phyloP scores from a whole-genome alignment of 2,888 invertebrate species.

The Apocheima hispidaria region DNA sequence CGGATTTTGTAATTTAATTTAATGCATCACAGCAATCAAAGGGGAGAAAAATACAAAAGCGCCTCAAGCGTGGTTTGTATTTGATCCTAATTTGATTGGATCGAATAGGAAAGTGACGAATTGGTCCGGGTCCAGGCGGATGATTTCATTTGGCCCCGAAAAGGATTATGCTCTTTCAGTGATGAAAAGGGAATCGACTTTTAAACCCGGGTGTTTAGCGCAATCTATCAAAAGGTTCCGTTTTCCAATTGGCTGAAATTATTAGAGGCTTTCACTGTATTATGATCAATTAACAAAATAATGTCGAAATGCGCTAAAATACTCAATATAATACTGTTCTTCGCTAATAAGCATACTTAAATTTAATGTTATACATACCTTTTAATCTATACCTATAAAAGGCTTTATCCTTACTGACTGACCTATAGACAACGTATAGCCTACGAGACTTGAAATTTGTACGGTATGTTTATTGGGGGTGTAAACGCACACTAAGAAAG shows the following conservation, averaged over 20 bases:
- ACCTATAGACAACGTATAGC: no score
- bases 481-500: no score
- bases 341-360: no score
- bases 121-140: constrained; percentile 36
- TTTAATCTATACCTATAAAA: no score
- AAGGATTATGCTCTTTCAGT: constrained; percentile 39
- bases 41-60: constrained; percentile 37
- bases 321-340: no score
- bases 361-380: no score
- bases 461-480: no score
- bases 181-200: constrained; percentile 37
- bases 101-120: constrained; percentile 43
- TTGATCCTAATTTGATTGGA: constrained; percentile 50
- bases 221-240: constrained; percentile 27
- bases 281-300: not conserved
- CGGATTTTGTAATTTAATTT: constrained; percentile 44
- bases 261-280: not conserved
- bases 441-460: no score
- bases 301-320: no score
- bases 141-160: constrained; percentile 40
- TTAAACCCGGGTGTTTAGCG: constrained; percentile 30
- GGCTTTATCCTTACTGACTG: no score
- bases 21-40: constrained; percentile 47
- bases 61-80: constrained; percentile 39
- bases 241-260: constrained; percentile 20